phyloP scores from a whole-genome alignment of 2,888 invertebrate genomes.

The Melanchra persicariae region DNA sequence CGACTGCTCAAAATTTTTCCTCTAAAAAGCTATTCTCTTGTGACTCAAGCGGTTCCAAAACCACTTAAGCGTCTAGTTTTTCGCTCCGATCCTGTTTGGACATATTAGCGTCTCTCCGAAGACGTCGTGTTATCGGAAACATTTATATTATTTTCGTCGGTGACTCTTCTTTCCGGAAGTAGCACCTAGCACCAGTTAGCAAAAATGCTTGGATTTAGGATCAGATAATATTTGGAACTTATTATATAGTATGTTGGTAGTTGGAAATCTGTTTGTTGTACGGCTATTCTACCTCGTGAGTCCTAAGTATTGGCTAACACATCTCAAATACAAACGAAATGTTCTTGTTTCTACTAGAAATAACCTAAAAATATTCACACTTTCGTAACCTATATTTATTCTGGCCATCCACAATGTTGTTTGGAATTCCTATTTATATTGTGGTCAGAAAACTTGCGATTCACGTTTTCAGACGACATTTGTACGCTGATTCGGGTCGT shows the following conservation, averaged over 20 bases:
- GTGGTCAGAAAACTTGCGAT: conserved; percentile 47
- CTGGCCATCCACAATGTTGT: conserved; percentile 51
- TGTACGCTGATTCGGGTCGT: conserved; percentile 8
- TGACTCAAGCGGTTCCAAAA: neutral
- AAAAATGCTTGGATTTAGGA: neutral
- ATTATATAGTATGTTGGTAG: too few relatives aligned
- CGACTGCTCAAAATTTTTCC: neutral
- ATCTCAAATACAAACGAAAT: conserved; percentile 7
- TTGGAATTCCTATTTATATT: conserved; percentile 61
- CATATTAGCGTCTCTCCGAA: neutral
- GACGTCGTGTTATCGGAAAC: conserved; percentile 7
- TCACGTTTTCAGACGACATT: conserved; percentile 46
- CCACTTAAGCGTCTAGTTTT: neutral
- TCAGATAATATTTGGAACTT: too few relatives aligned
- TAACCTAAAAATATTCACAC: conserved; percentile 61
- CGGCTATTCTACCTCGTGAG: neutral
- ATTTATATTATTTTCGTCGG: neutral
- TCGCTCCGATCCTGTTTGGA: neutral
- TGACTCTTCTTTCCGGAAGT: neutral
- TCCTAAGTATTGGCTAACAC: conserved; percentile 11
- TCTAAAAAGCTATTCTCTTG: neutral
- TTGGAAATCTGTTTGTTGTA: neutral
- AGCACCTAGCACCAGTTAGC: neutral
- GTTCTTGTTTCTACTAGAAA: conserved; percentile 37
- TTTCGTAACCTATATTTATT: conserved; percentile 66